Percentiles rank a stretch among this genome's conserved stretches.
Conservation (phyloP, 2,113 vertebrate genomes). For the Pollimyrus isidori region DNA sequence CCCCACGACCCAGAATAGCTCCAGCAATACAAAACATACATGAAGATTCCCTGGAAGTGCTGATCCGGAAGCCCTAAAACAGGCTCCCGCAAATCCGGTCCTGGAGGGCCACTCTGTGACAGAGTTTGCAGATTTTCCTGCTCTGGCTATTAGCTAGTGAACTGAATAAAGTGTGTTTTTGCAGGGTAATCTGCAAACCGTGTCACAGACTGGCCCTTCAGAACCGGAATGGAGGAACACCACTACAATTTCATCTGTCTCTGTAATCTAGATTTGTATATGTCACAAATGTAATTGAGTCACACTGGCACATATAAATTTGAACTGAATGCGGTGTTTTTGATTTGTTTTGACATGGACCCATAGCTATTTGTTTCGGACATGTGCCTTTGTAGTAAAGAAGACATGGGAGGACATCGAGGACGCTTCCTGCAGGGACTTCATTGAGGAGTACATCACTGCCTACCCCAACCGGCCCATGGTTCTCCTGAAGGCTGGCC, state of each 20-base stretch:
- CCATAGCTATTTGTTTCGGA: not conserved
- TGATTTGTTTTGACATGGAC: not conserved
- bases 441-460: constrained; percentile 93
- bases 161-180: not conserved
- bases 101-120: not conserved
- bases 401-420: constrained; percentile 95
- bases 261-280: not conserved
- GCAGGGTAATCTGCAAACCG: not conserved
- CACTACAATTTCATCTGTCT: not conserved
- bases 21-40: not conserved
- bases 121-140: not conserved
- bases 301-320: not conserved
- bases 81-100: not conserved
- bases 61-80: not conserved
- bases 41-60: not conserved
- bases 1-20: not conserved
- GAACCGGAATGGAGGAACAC: not conserved
- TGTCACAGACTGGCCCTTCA: not conserved
- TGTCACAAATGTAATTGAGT: not conserved
- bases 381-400: constrained; percentile 61
- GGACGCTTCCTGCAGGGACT: constrained; percentile 86
- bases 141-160: not conserved
- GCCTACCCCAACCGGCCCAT: constrained; percentile 95
- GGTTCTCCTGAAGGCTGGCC: constrained; percentile 88
- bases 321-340: not conserved